Base-by-base conservation (phyloP, 2,113 vertebrate genomes). In the Psittacara wagleri region DNA sequence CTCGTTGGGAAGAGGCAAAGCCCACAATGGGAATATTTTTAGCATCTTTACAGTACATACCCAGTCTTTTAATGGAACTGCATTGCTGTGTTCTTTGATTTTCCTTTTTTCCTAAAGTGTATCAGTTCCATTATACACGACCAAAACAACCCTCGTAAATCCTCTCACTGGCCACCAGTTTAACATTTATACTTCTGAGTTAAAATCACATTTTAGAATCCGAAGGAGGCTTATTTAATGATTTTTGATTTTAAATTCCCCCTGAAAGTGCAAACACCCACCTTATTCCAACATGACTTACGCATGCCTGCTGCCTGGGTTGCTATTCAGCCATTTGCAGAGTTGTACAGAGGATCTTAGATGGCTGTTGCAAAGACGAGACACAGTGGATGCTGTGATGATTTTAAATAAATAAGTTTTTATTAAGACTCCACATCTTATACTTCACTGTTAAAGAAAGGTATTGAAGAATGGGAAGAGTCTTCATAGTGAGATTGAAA, bases 161-260 rank as follows among this genome's bases (percentile, higher is more conserved):
- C n/a, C 31, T 76, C 48, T 81, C 1, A 0, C 18, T 33, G 31
- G 35, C 49, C 37, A 41, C 41, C 0, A 0, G 44, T 33, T 83
- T 79, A 82, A 66, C 20, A 35, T 43, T 17, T 89, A 28, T 48
- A 78, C 24, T 83, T 82, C 17, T 17, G 31, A 87, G 41, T 59
- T 69, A 85, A 76, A 31, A 57, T 51, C 37, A 59, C 15, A 8
- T 19, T 69, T 69, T 1, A 57, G 35, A 88, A 77, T 59, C 49
- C 23, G 43, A 88, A 74, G 46, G 27, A 75, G 11, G 10, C 14
- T 52, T 57, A 16, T 51, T 79, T 55, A 20, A 17, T 16, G 24
- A 22, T 24, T 33, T 46, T 73, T 88, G 33, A 8, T 76, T 85
- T 49, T 3, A 10, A 91, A 51, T 68, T 64, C 51, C n/a, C 27